Percentiles rank a stretch among this genome's conserved stretches.
These are phyloP conservation scores for Hyla sarda DNA, from an alignment of 2,113 vertebrate species.

Conservation along the genomic window DNA sequence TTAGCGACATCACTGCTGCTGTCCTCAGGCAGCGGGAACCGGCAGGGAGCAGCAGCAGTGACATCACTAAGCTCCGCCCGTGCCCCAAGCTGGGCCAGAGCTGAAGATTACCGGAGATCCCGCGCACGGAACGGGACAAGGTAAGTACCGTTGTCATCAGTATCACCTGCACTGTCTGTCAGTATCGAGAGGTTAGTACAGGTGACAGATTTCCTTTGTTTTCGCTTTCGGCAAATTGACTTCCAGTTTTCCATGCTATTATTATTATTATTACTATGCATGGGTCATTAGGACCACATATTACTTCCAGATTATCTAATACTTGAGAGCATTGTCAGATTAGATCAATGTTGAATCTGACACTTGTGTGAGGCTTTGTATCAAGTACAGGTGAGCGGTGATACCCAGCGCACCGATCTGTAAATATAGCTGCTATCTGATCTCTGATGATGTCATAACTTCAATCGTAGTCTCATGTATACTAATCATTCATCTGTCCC, in stretches of 20 bases:
- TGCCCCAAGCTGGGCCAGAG: too few species aligned
- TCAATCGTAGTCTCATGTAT: not conserved
- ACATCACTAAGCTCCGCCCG: too few species aligned
- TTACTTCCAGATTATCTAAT: not conserved
- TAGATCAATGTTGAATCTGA: not conserved
- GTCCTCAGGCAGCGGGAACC: too few species aligned
- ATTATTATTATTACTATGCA: not conserved
- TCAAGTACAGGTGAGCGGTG: not conserved
- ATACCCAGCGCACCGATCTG: conserved; percentile 27
- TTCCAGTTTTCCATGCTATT: not conserved
- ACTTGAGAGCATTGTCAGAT: not conserved
- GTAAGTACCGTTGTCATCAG: too few species aligned
- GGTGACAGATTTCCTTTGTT: too few species aligned
- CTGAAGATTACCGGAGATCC: too few species aligned
- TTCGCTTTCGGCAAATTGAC: not conserved
- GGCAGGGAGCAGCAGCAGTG: too few species aligned
- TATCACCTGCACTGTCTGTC: too few species aligned
- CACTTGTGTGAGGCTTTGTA: not conserved
- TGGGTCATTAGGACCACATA: not conserved
- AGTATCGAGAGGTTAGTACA: too few species aligned
- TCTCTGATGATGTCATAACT: not conserved
- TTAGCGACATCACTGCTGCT: too few species aligned
- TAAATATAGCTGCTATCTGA: conserved; percentile 1
- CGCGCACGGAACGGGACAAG: too few species aligned
- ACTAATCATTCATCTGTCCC: conserved; percentile 75